Percentiles rank a stretch among this genome's conserved stretches.
Conservation (phyloP, 2,888 invertebrate species). For the Colletes collaris region DNA sequence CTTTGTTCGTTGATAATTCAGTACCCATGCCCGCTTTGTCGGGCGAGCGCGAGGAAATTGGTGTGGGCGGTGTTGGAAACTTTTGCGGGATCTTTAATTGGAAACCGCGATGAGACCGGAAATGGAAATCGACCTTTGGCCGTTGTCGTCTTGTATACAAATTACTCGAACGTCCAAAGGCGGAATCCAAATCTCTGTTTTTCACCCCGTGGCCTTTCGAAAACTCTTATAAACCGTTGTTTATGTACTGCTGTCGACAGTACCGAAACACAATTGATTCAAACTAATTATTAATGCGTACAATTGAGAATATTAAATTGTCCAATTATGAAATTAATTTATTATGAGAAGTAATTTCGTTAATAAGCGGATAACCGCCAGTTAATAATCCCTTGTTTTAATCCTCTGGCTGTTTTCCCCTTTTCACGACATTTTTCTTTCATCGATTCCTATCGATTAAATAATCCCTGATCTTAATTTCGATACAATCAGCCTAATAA, state of each 20-base stretch:
- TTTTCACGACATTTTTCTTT: no score
- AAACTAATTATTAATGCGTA: conserved; percentile 1
- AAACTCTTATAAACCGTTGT: neutral
- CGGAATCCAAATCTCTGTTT: neutral
- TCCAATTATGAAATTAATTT: conserved; percentile 9
- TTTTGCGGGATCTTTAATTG: conserved; percentile 67
- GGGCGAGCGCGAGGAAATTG: conserved; percentile 63
- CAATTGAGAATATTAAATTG: conserved; percentile 8
- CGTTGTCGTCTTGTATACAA: conserved; percentile 1
- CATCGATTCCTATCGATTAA: no score
- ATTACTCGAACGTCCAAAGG: neutral
- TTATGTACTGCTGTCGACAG: neutral
- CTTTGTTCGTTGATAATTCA: conserved; percentile 76
- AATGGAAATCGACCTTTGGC: conserved; percentile 57
- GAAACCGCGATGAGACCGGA: conserved; percentile 51
- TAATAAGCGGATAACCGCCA: neutral
- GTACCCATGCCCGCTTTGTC: conserved; percentile 45
- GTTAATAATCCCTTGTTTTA: neutral
- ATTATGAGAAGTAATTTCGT: conserved; percentile 27
- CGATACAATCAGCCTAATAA: no score
- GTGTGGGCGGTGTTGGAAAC: conserved; percentile 55
- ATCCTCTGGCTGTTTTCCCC: neutral
- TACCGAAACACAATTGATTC: neutral
- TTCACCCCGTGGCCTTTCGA: neutral
- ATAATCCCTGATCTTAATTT: no score